Percentiles rank a stretch among this genome's conserved stretches.
Evolutionary conservation across 2,113 vertebrate species (phyloP).

Genomic region (Lichenostomus cassidix): DNA sequence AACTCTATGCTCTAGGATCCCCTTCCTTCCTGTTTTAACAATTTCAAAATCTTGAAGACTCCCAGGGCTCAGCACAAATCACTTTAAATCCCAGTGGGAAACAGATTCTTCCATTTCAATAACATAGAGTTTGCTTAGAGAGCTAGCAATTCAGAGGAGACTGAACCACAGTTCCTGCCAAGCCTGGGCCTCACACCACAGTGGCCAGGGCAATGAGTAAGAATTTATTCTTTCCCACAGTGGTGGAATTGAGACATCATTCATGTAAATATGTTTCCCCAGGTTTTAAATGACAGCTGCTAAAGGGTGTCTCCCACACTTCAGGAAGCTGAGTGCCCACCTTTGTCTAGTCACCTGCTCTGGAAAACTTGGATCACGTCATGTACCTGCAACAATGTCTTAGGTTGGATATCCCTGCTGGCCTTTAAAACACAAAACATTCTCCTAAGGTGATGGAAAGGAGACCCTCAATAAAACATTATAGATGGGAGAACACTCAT

Average conservation of each 20-base stretch:
- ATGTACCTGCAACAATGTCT: neutral
- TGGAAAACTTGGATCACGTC: neutral
- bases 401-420: neutral
- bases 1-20: neutral
- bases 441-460: neutral
- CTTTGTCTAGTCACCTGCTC: neutral
- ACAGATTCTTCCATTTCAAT: neutral
- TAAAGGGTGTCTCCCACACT: neutral
- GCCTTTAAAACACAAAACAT: neutral
- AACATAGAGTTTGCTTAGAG: constrained; percentile 7
- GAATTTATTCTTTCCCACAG: constrained; percentile 26
- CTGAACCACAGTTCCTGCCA: constrained; percentile 1
- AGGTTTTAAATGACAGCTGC: neutral
- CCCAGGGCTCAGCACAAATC: neutral
- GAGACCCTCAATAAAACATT: neutral
- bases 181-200: neutral
- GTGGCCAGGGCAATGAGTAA: neutral
- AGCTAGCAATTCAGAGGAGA: constrained; percentile 22
- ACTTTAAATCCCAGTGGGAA: neutral
- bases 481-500: neutral
- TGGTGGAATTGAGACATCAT: neutral
- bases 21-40: neutral
- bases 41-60: constrained; percentile 15
- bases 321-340: neutral
- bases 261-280: neutral